A percentile compares a stretch with the other conserved stretches of the same genome.
Evolutionary conservation across 2,113 vertebrate genomes (phyloP).

Genomic region (Columba janthina): DNA sequence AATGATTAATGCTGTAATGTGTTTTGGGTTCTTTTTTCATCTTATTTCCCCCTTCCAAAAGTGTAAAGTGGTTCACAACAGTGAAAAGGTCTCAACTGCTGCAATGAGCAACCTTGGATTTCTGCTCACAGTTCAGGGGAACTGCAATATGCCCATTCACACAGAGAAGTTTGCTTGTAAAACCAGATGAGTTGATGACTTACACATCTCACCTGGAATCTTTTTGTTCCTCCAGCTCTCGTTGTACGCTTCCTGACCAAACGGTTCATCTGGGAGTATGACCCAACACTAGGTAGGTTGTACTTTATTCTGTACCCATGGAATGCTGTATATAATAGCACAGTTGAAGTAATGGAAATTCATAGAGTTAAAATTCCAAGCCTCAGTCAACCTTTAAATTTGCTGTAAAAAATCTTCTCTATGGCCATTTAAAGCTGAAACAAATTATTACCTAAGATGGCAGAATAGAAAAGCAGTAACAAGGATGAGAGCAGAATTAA

Average conservation of each 20-base stretch:
- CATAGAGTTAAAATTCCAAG: neutral
- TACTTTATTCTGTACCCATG: neutral
- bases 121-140: neutral
- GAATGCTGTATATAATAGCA: neutral
- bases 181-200: neutral
- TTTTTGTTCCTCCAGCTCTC: constrained; percentile 78
- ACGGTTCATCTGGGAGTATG: constrained; percentile 99
- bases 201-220: neutral
- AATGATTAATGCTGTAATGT: neutral
- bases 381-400: neutral
- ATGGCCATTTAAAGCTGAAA: neutral
- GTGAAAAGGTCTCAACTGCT: fast-evolving
- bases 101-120: neutral
- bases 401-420: neutral
- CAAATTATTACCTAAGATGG: neutral
- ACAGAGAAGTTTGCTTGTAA: neutral
- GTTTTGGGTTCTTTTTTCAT: neutral
- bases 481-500: neutral
- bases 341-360: neutral
- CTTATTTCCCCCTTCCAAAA: neutral
- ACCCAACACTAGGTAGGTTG: constrained; percentile 92
- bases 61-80: fast-evolving
- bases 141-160: neutral
- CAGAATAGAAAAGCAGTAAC: neutral
- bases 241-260: constrained; percentile 97